phyloP scores from a whole-genome alignment of 2,888 invertebrate genomes.

The Shargacucullia verbasci region DNA sequence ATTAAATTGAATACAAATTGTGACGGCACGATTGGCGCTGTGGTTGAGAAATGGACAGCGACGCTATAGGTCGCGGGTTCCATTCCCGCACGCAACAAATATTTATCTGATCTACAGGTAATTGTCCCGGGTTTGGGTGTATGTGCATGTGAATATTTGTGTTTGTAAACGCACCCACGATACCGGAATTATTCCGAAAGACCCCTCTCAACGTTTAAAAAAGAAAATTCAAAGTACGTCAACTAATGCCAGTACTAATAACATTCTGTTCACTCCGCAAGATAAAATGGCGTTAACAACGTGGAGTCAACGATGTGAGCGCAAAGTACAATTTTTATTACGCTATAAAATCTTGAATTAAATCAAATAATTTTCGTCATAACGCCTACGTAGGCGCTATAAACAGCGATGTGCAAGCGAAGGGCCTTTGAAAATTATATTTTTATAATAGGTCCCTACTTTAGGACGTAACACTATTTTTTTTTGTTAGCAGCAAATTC shows the following conservation, averaged over 20 bases:
- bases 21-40: too few species aligned
- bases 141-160: too few species aligned
- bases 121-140: too few species aligned
- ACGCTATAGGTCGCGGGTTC: too few species aligned
- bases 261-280: constrained; percentile 23
- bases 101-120: too few species aligned
- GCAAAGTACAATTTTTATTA: constrained; percentile 62
- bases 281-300: constrained; percentile 29
- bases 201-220: too few species aligned
- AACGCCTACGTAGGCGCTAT: constrained; percentile 40
- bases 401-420: constrained; percentile 45
- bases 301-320: constrained; percentile 41
- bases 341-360: constrained; percentile 62
- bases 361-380: constrained; percentile 61
- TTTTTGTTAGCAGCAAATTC: constrained; percentile 4
- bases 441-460: constrained; percentile 35
- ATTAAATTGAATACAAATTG: too few species aligned
- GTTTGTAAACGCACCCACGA: too few species aligned
- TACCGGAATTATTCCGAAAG: too few species aligned
- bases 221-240: too few species aligned
- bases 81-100: too few species aligned
- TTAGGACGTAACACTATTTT: background rate
- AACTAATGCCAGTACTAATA: constrained; percentile 14
- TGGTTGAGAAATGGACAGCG: too few species aligned
- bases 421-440: constrained; percentile 37